Evolutionary conservation across 2,797 vertebrate genomes (phyloP).

Genomic region (Gambusia yucatana): DNA sequence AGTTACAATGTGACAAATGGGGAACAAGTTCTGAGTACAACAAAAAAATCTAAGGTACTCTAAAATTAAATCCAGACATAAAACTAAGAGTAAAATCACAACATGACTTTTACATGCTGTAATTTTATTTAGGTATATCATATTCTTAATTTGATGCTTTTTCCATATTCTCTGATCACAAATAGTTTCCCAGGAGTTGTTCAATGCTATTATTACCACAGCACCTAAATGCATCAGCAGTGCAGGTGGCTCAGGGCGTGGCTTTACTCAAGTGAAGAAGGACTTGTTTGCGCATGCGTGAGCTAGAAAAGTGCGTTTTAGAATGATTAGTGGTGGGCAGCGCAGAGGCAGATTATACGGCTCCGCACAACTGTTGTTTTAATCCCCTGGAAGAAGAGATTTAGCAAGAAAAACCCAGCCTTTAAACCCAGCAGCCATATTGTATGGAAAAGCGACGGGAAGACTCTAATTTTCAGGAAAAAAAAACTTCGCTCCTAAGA

Average conservation of each 20-base stretch:
- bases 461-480: slow-evolving; percentile 46
- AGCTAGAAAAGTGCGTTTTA: slow-evolving; percentile 73
- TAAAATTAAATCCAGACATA: background rate
- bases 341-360: slow-evolving; percentile 79
- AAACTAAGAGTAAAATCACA: background rate
- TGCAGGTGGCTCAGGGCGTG: slow-evolving; percentile 79
- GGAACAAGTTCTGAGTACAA: background rate
- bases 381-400: slow-evolving; percentile 83
- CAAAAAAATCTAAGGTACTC: background rate
- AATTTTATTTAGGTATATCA: background rate
- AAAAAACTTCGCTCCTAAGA: slow-evolving; percentile 45
- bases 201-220: slow-evolving; percentile 18
- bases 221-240: slow-evolving; percentile 54
- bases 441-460: slow-evolving; percentile 77
- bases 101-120: background rate
- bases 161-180: background rate
- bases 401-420: slow-evolving; percentile 77
- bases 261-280: slow-evolving; percentile 40
- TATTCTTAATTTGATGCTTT: background rate
- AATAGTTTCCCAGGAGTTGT: background rate
- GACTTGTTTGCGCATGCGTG: slow-evolving; percentile 72
- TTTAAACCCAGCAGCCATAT: slow-evolving; percentile 84
- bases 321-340: slow-evolving; percentile 71
- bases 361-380: slow-evolving; percentile 83
- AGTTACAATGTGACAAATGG: background rate